phyloP scores from a whole-genome alignment of 2,797 vertebrate species.

The Artibeus lituratus region DNA sequence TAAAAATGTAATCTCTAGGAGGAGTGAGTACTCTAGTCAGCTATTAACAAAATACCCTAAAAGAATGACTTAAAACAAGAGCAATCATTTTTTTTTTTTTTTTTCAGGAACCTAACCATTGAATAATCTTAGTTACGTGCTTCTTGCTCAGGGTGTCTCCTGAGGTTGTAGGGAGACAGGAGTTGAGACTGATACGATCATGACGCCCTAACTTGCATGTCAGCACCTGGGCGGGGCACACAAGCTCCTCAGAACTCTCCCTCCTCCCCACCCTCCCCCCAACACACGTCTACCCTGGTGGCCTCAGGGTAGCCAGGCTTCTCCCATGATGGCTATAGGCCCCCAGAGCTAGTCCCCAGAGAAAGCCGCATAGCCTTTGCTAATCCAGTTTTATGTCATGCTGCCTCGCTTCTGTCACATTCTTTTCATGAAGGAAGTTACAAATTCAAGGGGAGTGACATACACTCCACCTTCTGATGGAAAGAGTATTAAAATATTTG shows the following conservation, averaged over 20 bases:
- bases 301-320: neutral
- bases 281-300: neutral
- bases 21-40: neutral
- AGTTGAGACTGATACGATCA: neutral
- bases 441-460: neutral
- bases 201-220: neutral
- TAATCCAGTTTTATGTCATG: neutral
- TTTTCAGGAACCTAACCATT: neutral
- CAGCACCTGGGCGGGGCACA: neutral
- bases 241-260: neutral
- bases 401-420: neutral
- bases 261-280: neutral
- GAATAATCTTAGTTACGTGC: neutral
- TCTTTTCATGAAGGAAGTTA: neutral
- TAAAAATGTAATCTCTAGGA: neutral
- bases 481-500: neutral
- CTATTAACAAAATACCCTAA: neutral
- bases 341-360: neutral
- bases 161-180: neutral
- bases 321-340: neutral
- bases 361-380: neutral
- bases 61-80: neutral
- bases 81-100: neutral
- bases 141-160: neutral
- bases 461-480: neutral